A percentile compares a stretch with the other conserved stretches of the same genome.
phyloP scores from a whole-genome alignment of 2,888 invertebrate species.

The Aleiodes alternator region DNA sequence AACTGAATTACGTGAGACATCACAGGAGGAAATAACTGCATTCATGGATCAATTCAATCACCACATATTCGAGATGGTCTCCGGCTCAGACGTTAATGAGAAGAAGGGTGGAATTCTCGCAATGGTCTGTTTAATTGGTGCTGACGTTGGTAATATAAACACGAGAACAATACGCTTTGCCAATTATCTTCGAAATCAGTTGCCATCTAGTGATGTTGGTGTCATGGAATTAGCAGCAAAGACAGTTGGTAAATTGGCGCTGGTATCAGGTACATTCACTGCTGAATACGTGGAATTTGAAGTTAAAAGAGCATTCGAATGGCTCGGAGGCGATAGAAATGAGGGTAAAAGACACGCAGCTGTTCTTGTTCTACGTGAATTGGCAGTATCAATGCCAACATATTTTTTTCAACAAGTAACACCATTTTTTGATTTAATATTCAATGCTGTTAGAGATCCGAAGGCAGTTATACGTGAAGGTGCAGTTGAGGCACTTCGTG shows the following conservation, averaged over 20 bases:
- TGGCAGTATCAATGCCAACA: conserved; percentile 96
- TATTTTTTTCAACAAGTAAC: conserved; percentile 97
- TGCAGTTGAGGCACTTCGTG: conserved; percentile 95
- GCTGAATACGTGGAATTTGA: conserved; percentile 99
- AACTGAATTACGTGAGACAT: conserved; percentile 92
- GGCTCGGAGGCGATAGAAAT: conserved; percentile 92
- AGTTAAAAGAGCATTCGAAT: conserved; percentile 96
- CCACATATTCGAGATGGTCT: conserved; percentile 97
- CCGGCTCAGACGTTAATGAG: conserved; percentile 93
- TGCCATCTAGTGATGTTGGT: conserved; percentile 93
- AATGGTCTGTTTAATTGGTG: conserved; percentile 94
- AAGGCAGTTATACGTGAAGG: conserved; percentile 94
- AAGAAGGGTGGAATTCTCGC: conserved; percentile 97
- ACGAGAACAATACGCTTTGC: conserved; percentile 94
- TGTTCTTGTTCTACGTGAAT: conserved; percentile 92
- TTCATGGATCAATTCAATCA: conserved; percentile 97
- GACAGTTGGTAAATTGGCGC: conserved; percentile 94
- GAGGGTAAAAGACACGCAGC: conserved; percentile 95
- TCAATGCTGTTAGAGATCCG: conserved; percentile 92
- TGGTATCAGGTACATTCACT: conserved; percentile 94
- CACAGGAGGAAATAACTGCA: conserved; percentile 90
- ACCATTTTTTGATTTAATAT: conserved; percentile 94
- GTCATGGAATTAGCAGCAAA: conserved; percentile 98
- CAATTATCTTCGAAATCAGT: conserved; percentile 91
- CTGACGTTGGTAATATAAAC: conserved; percentile 94